These are phyloP conservation scores for Branchinecta lindahli DNA, from an alignment of 1,140 invertebrate genomes.

Conservation along the genomic window DNA sequence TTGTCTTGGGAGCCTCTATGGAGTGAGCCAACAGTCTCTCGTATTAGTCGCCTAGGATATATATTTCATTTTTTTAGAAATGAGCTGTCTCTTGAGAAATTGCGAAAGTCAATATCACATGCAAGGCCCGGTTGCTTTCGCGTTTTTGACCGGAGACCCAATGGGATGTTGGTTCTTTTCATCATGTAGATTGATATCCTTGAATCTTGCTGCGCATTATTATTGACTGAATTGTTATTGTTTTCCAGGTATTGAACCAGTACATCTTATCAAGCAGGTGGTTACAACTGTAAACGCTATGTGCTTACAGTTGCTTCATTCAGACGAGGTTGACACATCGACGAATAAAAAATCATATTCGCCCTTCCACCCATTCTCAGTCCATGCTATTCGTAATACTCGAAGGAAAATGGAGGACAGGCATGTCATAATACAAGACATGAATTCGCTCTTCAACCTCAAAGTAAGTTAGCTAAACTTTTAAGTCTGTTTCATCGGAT, in stretches of 20 bases:
- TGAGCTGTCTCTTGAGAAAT: too few species aligned
- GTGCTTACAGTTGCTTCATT: conserved; percentile 45
- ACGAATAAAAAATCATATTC: conserved; percentile 13
- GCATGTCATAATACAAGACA: conserved; percentile 48
- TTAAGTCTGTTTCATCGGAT: not conserved
- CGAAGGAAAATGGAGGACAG: conserved; percentile 73
- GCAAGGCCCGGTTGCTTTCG: too few species aligned
- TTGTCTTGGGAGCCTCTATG: too few species aligned
- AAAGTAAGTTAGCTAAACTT: conserved; percentile 33
- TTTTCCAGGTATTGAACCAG: conserved; percentile 44
- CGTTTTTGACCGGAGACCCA: too few species aligned
- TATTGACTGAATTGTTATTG: not conserved
- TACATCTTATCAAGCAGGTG: conserved; percentile 53
- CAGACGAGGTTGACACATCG: conserved; percentile 10
- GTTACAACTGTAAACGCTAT: conserved; percentile 50
- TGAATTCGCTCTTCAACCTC: conserved; percentile 43
- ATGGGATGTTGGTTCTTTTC: too few species aligned
- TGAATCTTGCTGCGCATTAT: not conserved
- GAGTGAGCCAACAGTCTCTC: too few species aligned
- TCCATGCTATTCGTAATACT: conserved; percentile 56
- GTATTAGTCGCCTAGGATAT: too few species aligned
- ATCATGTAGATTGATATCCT: not conserved
- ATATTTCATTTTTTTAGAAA: too few species aligned
- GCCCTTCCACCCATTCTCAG: conserved; percentile 31
- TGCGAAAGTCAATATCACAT: too few species aligned